Percentiles rank a stretch among this genome's conserved stretches.
Evolutionary conservation across 1,140 invertebrate genomes (phyloP).

Genomic region (Oscheius sp.): DNA sequence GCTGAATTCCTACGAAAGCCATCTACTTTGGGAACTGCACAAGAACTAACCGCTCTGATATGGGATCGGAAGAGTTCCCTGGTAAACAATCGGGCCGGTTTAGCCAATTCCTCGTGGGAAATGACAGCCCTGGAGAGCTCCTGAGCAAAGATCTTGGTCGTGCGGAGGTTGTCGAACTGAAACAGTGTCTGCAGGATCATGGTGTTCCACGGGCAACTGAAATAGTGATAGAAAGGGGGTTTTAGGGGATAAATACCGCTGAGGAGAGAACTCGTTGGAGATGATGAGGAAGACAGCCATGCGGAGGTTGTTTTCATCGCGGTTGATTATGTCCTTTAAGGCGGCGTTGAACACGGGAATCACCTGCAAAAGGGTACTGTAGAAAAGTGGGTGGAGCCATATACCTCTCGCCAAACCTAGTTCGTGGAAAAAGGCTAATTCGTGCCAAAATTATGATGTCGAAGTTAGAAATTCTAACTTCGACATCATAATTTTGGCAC

Average conservation of each 20-base stretch:
- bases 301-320: background rate
- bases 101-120: slow-evolving; percentile 5
- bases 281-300: background rate
- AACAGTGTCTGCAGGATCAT: background rate
- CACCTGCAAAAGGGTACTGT: no score
- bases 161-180: background rate
- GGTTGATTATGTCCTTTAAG: background rate
- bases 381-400: no score
- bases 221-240: no score
- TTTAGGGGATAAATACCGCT: no score
- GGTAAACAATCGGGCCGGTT: background rate
- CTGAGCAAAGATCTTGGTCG: background rate
- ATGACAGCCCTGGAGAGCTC: background rate
- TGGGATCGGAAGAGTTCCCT: background rate
- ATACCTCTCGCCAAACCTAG: no score
- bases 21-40: no score
- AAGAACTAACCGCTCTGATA: background rate
- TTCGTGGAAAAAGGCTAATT: no score
- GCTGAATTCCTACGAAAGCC: background rate
- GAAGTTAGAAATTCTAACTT: no score
- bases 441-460: no score
- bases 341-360: background rate
- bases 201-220: background rate
- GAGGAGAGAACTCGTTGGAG: background rate
- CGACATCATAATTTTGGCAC: no score